Percentiles rank a stretch among this genome's conserved stretches.
Evolutionary conservation across 2,113 vertebrate species (phyloP).

Genomic region (rat (Rattus norvegicus)): DNA sequence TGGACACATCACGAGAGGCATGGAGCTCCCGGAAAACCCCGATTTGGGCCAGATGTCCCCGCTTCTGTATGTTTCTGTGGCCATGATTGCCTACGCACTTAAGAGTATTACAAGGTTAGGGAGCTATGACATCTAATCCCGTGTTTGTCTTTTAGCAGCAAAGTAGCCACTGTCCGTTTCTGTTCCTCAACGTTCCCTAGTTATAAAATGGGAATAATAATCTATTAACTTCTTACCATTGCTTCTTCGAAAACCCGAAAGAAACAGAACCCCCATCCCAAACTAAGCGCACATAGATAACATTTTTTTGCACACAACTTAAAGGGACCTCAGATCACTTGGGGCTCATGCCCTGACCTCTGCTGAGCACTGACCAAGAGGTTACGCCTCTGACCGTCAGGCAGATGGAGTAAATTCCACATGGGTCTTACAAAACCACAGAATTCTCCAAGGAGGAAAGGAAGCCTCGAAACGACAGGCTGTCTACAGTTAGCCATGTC

Average conservation of each 20-base stretch:
- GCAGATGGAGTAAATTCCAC: constrained; percentile 18
- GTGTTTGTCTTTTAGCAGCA: constrained; percentile 56
- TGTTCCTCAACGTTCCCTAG: constrained; percentile 68
- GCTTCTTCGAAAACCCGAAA: constrained; percentile 36
- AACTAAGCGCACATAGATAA: constrained; percentile 8
- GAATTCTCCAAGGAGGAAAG: constrained; percentile 3
- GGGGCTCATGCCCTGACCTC: background rate
- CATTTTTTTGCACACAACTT: constrained; percentile 44
- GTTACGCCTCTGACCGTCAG: background rate
- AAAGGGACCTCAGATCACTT: background rate
- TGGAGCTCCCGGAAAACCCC: constrained; percentile 41
- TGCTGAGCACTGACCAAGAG: background rate
- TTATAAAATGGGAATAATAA: constrained; percentile 80
- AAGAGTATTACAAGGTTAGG: constrained; percentile 44
- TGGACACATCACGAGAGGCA: background rate
- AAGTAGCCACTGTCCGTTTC: constrained; percentile 45
- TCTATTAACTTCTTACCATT: constrained; percentile 7
- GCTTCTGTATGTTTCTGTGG: constrained; percentile 28
- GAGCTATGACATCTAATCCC: constrained; percentile 51
- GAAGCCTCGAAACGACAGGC: constrained; percentile 2
- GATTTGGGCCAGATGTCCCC: constrained; percentile 43
- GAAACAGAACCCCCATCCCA: background rate
- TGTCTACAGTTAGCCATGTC: constrained; percentile 23
- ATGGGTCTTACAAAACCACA: constrained; percentile 10
- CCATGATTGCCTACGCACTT: constrained; percentile 32